Evolutionary conservation across 2,888 invertebrate genomes (phyloP), one percentile per base, ranked within the genome.

Genomic region (Hirtodrosophila alboralis): DNA sequence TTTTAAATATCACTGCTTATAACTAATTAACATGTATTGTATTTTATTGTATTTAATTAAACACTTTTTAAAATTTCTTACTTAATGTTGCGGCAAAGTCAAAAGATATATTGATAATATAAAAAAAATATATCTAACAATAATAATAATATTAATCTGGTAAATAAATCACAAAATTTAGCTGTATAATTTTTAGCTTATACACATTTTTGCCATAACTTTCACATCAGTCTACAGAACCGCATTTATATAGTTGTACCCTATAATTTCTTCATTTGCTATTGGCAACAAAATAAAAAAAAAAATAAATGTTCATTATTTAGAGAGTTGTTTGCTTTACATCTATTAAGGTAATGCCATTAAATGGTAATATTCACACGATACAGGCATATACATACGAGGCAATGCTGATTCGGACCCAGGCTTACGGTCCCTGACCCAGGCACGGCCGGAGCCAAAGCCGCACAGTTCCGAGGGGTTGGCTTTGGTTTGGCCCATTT

Each of bases 321-420:
- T 48, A 56, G 60, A 28, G 43, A 18, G 34, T 41, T 61, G 63
- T 49, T 67, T 54, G 41, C 18, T 57, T 33, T 41, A 65, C 76
- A 65, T 65, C 79, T 75, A 72, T 79, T 49, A 75, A 59, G 53
- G 74, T 80, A 86, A 86, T 80, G 59, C 68, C 45, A 84, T 77
- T 66, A 63, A 77, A 77, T 67, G 47, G 58, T 68, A 64, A 84
- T 74, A 64, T 59, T 73, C 78, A 51, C 81, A 86, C 81, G 71
- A 64, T 68, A 48, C 65, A 37, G 43, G 40, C 59, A 45, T 33
- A 26, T 3, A 31, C 27, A 26, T 3, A 31, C 27, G 16, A 18
- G 21, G 18, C 12, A 18, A 43, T 53, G 47, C 13, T 16, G 10
- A 16, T 26, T 21, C 14, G 33, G n/a, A n/a, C 2, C 27, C 13